These are phyloP conservation scores for Urocyon cinereoargenteus DNA, from an alignment of 2,797 vertebrate genomes.

Conservation along the genomic window DNA sequence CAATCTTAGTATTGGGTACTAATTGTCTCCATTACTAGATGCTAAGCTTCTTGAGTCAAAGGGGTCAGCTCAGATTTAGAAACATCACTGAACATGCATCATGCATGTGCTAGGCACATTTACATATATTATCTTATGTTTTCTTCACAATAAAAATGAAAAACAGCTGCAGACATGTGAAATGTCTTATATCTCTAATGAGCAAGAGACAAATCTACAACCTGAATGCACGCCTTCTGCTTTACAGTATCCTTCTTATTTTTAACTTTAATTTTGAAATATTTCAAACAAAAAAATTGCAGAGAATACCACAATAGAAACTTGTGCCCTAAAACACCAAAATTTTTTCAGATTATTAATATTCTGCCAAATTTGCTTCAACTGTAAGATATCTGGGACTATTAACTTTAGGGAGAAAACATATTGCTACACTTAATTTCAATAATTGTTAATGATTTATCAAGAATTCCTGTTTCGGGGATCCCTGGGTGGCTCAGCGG, in stretches of 20 bases:
- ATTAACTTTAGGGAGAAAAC: background rate
- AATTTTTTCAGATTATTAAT: background rate
- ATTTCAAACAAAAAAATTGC: background rate
- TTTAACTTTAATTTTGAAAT: conserved; percentile 15
- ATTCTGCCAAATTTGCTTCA: background rate
- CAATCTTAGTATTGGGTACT: background rate
- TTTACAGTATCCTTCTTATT: background rate
- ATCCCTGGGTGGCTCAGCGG: too few relatives aligned
- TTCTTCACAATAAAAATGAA: background rate
- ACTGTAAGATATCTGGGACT: background rate
- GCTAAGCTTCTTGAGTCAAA: background rate
- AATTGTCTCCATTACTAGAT: background rate
- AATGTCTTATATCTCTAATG: background rate
- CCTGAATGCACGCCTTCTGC: background rate
- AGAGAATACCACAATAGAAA: background rate
- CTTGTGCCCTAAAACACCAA: background rate
- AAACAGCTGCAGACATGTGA: background rate
- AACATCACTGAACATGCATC: background rate
- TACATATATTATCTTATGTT: background rate
- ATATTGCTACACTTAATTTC: background rate
- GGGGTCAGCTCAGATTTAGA: background rate
- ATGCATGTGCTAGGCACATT: background rate
- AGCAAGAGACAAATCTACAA: background rate
- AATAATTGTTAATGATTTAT: background rate
- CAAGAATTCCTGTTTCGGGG: background rate